Evolutionary conservation across 2,888 invertebrate species (phyloP), one percentile per base, ranked within the genome.

Genomic region (Portevinia maculata): DNA sequence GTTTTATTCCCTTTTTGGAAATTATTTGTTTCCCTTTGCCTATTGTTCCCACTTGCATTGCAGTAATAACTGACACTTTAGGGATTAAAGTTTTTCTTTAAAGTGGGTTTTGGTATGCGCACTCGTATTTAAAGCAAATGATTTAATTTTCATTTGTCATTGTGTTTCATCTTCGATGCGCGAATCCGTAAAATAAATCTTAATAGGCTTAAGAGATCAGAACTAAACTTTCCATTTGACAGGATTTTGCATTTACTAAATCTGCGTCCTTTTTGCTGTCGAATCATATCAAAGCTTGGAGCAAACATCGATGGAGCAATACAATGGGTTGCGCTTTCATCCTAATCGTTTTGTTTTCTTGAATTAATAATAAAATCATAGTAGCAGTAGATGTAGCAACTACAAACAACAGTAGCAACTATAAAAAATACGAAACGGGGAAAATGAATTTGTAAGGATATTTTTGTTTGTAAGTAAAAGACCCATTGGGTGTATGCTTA

Each of bases 181-280:
- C 60, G 73, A 67, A 53, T 73, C 78, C 48, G 55, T 83, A 71
- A 71, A 78, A 78, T 83, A 60, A 73, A 55, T 50, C 28, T 55
- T 83, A 83, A 83, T 83, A 83, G 83, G 83, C 83, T 83, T 83
- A 83, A 73, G 46, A 59, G 81, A 83, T 83, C 65, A 83, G 48
- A 60, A 55, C 55, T 73, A 78, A 73, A 67, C 48, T 60, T 78
- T 67, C 65, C 67, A 60, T 60, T 73, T 73, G 62, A 55, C 24
- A 28, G 50, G n/a, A 39, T 44, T 70, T 81, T 37, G 21, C 28
- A 44, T 53, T 64, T 19, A n/a, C 34, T 59, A 32, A 19, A 44
- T 59, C 46, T 53, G 19, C 15, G 39, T 78, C 65, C 59, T 55
- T 60, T n/a, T 41, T 13, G 39, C 34, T 65, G 83, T 55, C 55